Evolutionary conservation across 2,113 vertebrate genomes (phyloP).

Genomic region (Nesospiza acunhae): DNA sequence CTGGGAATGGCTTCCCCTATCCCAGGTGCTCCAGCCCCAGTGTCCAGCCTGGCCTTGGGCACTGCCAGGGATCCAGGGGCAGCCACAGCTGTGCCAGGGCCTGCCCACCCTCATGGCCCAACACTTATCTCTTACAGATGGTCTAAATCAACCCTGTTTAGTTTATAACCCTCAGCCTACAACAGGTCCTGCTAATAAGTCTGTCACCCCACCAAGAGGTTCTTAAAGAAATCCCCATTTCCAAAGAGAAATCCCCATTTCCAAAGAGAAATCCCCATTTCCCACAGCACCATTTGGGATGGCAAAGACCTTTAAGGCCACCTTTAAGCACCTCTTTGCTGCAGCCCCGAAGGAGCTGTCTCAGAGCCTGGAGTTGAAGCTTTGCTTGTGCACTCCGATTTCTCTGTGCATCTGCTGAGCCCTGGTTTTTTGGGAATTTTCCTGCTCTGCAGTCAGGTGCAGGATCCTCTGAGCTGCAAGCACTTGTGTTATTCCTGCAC

Average conservation of each 20-base stretch:
- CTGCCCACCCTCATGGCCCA: neutral
- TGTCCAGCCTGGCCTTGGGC: neutral
- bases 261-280: neutral
- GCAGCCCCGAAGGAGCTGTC: neutral
- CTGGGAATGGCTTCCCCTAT: neutral
- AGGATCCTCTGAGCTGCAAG: neutral
- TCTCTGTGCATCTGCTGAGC: neutral
- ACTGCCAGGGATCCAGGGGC: neutral
- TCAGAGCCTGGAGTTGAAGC: neutral
- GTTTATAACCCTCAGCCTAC: accelerated
- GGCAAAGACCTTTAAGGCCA: neutral
- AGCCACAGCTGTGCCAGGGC: neutral
- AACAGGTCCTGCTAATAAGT: neutral
- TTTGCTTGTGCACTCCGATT: neutral
- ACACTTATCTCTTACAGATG: neutral
- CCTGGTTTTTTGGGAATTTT: neutral
- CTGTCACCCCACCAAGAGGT: too few species aligned
- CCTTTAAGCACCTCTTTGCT: neutral
- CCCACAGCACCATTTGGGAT: neutral
- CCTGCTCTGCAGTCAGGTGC: neutral
- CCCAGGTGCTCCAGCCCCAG: neutral
- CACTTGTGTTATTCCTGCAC: neutral
- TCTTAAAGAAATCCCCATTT: neutral
- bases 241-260: neutral
- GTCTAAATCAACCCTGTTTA: neutral